Percentiles rank a stretch among this genome's conserved stretches.
These are phyloP conservation scores for Xenops minutus DNA, from an alignment of 2,797 vertebrate genomes.

Conservation along the genomic window DNA sequence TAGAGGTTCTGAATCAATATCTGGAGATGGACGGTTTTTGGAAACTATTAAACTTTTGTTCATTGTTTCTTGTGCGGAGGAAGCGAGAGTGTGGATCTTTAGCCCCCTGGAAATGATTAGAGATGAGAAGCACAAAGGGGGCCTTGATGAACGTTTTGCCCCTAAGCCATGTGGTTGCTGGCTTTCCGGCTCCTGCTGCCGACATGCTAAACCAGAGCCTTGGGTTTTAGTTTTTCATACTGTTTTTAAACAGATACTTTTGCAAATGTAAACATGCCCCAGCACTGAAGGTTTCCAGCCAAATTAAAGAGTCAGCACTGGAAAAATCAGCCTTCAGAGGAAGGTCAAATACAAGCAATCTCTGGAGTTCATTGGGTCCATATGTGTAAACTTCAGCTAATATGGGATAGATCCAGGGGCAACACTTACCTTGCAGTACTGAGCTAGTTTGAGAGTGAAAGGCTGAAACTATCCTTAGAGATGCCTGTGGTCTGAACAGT, in stretches of 20 bases:
- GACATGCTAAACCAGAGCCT: not conserved
- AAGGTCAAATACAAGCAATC: constrained; percentile 54
- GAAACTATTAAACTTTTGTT: constrained; percentile 45
- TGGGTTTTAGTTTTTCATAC: constrained; percentile 56
- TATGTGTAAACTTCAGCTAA: constrained; percentile 61
- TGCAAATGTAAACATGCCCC: constrained; percentile 61
- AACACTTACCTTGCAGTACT: constrained; percentile 1
- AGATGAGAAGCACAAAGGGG: constrained; percentile 45
- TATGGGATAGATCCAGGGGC: not conserved
- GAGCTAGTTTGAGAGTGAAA: constrained; percentile 30
- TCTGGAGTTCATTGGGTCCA: constrained; percentile 58
- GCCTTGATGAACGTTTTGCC: constrained; percentile 46
- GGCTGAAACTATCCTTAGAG: not conserved
- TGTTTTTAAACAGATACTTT: constrained; percentile 67
- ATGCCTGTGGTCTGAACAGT: not conserved
- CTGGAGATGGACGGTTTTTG: not conserved
- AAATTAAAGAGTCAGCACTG: constrained; percentile 57
- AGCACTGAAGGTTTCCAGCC: constrained; percentile 40
- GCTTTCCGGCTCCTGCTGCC: constrained; percentile 20
- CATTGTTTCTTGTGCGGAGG: not conserved
- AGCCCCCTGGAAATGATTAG: constrained; percentile 46
- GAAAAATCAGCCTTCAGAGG: constrained; percentile 51
- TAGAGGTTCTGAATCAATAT: not conserved
- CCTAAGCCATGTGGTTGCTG: constrained; percentile 27
- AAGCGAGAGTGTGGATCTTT: constrained; percentile 44